These are phyloP conservation scores for Anguilla obscura DNA, from an alignment of 2,797 vertebrate genomes.

Conservation along the genomic window DNA sequence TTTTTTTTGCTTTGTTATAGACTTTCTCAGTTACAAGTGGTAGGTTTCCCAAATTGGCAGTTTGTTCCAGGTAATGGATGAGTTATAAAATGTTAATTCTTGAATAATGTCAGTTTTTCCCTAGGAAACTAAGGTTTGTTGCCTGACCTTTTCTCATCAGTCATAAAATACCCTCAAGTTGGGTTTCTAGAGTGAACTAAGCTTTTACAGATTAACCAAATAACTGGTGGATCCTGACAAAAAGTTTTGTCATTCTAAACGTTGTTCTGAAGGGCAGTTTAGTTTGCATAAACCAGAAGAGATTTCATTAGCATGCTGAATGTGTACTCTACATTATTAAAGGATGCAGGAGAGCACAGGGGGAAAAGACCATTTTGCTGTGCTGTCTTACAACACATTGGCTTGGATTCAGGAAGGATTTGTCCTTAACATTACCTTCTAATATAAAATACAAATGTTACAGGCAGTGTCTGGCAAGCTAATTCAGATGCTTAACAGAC, in stretches of 20 bases:
- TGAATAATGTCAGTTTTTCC: background rate
- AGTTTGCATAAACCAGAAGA: background rate
- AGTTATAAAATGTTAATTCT: background rate
- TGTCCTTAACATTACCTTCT: background rate
- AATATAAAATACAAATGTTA: background rate
- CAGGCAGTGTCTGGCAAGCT: background rate
- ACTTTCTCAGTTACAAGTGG: background rate
- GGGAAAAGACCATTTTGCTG: background rate
- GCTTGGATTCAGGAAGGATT: background rate
- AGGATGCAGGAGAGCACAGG: background rate
- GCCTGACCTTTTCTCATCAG: background rate
- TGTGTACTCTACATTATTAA: background rate
- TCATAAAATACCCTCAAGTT: background rate
- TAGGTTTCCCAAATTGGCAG: background rate
- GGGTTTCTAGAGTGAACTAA: background rate
- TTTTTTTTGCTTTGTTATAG: background rate
- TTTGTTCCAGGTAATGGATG: slow-evolving; percentile 1
- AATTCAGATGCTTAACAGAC: background rate
- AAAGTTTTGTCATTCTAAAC: background rate
- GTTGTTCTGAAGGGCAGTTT: background rate
- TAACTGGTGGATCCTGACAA: background rate
- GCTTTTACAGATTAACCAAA: background rate
- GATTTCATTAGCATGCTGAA: background rate
- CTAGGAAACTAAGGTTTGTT: background rate
- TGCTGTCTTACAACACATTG: background rate